Conservation (phyloP, 1,140 invertebrate species). For the Bombus picipes region DNA sequence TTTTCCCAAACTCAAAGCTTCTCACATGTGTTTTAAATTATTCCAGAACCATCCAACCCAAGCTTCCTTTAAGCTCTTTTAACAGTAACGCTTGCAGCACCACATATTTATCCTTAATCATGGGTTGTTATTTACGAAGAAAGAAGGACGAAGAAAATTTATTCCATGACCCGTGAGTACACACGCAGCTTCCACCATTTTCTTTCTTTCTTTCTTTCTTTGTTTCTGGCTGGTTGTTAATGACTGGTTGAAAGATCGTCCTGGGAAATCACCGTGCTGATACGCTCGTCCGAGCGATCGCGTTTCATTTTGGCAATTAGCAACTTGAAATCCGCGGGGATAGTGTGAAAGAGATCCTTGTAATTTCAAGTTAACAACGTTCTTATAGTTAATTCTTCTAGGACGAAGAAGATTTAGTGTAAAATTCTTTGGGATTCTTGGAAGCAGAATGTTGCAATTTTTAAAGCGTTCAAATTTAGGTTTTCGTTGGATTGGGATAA, state of each 20-base stretch:
- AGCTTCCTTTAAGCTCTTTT: too few species aligned
- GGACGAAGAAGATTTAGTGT: not conserved
- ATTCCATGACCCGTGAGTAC: not conserved
- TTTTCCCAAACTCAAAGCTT: not conserved
- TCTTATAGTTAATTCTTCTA: not conserved
- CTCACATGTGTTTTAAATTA: conserved; percentile 9
- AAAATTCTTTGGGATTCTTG: not conserved
- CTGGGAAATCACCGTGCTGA: conserved; percentile 58
- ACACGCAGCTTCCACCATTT: too few species aligned
- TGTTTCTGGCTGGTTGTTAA: conserved; percentile 43
- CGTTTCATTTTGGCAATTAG: conserved; percentile 63
- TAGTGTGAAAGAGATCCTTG: conserved; percentile 10
- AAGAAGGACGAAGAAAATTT: not conserved
- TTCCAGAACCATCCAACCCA: not conserved
- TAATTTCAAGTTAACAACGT: conserved; percentile 59
- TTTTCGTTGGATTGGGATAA: not conserved
- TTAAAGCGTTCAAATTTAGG: not conserved
- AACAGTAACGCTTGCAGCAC: not conserved
- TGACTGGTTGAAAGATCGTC: conserved; percentile 57
- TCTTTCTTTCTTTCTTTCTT: conserved; percentile 21
- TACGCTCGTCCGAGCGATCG: not conserved
- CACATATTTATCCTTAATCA: not conserved
- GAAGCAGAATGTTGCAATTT: not conserved
- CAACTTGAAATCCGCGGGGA: conserved; percentile 2
- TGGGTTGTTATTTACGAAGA: not conserved